Conservation (phyloP, 1,140 invertebrate genomes). For the Brachystomella parvula region DNA sequence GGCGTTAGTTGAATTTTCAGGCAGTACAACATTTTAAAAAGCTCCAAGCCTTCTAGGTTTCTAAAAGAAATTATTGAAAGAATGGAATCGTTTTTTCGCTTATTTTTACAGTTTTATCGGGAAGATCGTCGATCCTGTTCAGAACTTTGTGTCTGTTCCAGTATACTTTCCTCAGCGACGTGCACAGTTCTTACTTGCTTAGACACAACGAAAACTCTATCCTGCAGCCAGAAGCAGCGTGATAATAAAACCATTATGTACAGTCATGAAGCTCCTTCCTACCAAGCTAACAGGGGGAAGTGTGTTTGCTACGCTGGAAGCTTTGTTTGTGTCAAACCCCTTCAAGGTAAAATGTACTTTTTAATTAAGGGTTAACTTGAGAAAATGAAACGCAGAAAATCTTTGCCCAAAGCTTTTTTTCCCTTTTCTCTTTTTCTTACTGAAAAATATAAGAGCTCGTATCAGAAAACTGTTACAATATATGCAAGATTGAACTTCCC, state of each 20-base stretch:
- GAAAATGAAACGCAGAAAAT: too few relatives aligned
- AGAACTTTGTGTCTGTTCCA: conserved; percentile 65
- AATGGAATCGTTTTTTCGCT: too few relatives aligned
- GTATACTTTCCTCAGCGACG: conserved; percentile 59
- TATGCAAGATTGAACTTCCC: too few relatives aligned
- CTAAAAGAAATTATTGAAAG: background rate
- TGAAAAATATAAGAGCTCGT: too few relatives aligned
- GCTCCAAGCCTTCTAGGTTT: background rate
- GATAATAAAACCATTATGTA: conserved; percentile 58
- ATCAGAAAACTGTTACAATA: too few relatives aligned
- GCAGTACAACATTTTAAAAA: background rate
- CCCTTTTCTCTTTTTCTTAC: too few relatives aligned
- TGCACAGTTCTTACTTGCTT: conserved; percentile 61
- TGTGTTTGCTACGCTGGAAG: conserved; percentile 82
- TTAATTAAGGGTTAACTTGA: too few relatives aligned
- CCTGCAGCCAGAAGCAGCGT: conserved; percentile 67
- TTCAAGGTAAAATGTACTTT: conserved; percentile 55
- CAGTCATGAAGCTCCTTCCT: conserved; percentile 76
- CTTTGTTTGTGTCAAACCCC: conserved; percentile 83
- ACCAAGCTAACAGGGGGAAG: conserved; percentile 74
- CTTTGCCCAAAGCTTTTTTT: too few relatives aligned
- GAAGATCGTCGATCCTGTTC: conserved; percentile 75
- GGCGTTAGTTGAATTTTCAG: background rate
- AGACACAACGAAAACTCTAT: conserved; percentile 64
- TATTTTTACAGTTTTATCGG: conserved; percentile 63